Base-by-base conservation (phyloP, 2,797 vertebrate species). In the Ambastaia sidthimunki region DNA sequence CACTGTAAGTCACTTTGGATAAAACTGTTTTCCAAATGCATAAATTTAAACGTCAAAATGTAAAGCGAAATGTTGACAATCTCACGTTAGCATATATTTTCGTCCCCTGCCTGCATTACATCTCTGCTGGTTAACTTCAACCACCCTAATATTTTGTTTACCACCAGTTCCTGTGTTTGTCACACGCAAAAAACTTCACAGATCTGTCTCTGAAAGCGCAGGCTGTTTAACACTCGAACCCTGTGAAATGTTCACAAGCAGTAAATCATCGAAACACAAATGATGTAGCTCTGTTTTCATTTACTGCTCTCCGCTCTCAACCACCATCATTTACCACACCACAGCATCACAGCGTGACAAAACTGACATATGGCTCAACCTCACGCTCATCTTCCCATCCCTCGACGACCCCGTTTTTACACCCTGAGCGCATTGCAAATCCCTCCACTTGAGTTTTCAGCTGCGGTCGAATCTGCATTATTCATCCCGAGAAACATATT, bases 401-500 rank as follows among this genome's bases (percentile, higher is more conserved):
- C 70, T 71, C n/a, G 67, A 78, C 55, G n/a, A 1, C 54, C 31
- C 19, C 9, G 52, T 48, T 80, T 65, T 28, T n/a, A 59, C 54
- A 68, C 28, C 52, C 25, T 1, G 37, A 80, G 23, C 23, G 48
- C 71, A 71, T 79, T 47, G 25, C 31, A 74, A 80, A 73, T 80
- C 55, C 55, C 66, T 13, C 44, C 55, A 70, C 44, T 72, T 65
- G 72, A 80, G 76, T 41, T 57, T 59, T 77, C 13, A 47, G 63
- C 77, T 76, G 73, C 2, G 18, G 74, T 71, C 62, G 9, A 77
- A 77, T 77, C 77, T 74, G 55, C 74, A 77, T 82, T 80, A 76
- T 63, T 74, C 71, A 69, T 74, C 71, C 41, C 44, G 31, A 77
- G 68, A 54, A 67, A 68, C 44, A 82, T 83, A 83, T 83, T 85